phyloP scores from a whole-genome alignment of 2,797 vertebrate genomes.

The Chelon auratus region DNA sequence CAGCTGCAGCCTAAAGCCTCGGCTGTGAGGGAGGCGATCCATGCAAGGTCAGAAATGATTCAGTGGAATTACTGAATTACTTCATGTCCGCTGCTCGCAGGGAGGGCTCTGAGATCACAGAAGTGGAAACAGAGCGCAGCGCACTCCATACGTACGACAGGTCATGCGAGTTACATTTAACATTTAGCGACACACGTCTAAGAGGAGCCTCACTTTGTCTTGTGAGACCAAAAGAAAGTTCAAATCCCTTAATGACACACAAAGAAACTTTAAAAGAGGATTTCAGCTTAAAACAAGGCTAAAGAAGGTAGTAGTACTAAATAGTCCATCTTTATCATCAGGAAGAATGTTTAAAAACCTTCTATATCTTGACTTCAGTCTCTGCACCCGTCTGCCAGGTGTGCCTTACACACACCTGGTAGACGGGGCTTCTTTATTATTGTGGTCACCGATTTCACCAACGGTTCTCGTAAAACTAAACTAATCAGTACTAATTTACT shows the following conservation, averaged over 20 bases:
- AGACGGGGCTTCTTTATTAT: not conserved
- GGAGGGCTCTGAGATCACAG: constrained; percentile 52
- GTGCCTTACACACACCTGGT: not conserved
- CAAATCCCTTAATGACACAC: not conserved
- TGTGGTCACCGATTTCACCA: not conserved
- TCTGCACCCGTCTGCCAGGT: constrained; percentile 13
- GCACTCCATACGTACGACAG: not conserved
- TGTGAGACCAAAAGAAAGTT: not conserved
- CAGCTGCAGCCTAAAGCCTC: constrained; percentile 46
- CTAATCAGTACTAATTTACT: too few relatives aligned
- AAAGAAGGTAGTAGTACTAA: not conserved
- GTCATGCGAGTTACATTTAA: not conserved
- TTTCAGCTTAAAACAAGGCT: not conserved
- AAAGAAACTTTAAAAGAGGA: not conserved
- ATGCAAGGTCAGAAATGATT: constrained; percentile 71
- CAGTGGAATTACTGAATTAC: constrained; percentile 67
- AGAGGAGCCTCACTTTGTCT: constrained; percentile 14
- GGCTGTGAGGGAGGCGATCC: constrained; percentile 46
- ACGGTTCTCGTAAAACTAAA: too few relatives aligned
- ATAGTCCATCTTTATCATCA: too few relatives aligned
- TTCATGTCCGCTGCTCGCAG: constrained; percentile 58
- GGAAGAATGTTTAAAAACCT: not conserved
- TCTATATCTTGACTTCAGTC: constrained; percentile 1
- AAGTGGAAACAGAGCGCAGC: constrained; percentile 36
- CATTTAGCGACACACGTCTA: not conserved